These are phyloP conservation scores for Clarias pachynema DNA, from an alignment of 2,797 vertebrate species.

Conservation along the genomic window DNA sequence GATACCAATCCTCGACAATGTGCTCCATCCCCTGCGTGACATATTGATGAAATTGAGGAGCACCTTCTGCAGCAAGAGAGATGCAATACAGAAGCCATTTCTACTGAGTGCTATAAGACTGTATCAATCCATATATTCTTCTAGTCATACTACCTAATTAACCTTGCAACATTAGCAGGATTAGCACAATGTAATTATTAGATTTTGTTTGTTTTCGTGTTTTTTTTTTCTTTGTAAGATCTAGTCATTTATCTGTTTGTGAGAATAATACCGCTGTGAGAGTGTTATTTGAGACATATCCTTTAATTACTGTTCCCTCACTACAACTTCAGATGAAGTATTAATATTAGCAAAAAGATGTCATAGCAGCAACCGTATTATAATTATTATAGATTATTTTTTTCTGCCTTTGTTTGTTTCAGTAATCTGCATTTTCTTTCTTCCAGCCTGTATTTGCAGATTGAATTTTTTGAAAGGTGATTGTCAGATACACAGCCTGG, in stretches of 20 bases:
- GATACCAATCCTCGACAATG: neutral
- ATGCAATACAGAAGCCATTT: neutral
- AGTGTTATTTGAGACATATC: constrained; percentile 46
- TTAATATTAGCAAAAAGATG: neutral
- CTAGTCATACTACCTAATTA: neutral
- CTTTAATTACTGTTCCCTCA: constrained; percentile 60
- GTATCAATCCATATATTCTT: neutral
- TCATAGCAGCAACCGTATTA: neutral
- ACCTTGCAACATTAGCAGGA: neutral
- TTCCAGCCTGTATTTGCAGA: neutral
- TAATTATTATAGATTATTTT: neutral
- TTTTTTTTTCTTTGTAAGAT: constrained; percentile 21
- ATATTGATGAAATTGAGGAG: neutral
- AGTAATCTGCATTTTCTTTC: neutral
- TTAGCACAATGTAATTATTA: neutral
- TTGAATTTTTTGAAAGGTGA: neutral
- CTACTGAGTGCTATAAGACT: neutral
- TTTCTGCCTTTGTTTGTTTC: neutral
- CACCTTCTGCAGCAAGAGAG: neutral
- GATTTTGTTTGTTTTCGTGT: neutral
- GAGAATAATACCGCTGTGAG: constrained; percentile 18
- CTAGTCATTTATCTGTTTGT: constrained; percentile 38
- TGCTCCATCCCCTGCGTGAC: neutral
- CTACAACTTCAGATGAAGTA: constrained; percentile 25
- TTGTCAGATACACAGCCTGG: neutral